These are phyloP conservation scores for Epicauta chinensis DNA, from an alignment of 1,140 invertebrate genomes.

Conservation along the genomic window DNA sequence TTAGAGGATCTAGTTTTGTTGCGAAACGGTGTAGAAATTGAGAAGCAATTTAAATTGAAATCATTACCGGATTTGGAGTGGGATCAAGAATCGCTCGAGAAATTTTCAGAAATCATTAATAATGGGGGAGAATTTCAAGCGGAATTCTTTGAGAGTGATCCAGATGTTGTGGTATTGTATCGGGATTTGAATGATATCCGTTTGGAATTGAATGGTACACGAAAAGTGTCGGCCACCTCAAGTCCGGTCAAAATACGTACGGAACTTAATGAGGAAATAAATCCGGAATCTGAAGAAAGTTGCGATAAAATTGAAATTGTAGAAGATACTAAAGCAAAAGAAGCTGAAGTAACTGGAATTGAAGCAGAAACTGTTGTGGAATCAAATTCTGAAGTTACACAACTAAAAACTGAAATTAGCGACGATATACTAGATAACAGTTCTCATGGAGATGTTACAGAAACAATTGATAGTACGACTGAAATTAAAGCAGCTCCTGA, in stretches of 20 bases:
- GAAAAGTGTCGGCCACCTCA: slow-evolving; percentile 17
- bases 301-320: neutral
- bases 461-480: too few relatives aligned
- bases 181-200: slow-evolving; percentile 30
- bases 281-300: too few relatives aligned
- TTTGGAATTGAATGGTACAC: slow-evolving; percentile 21
- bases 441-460: too few relatives aligned
- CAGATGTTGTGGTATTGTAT: slow-evolving; percentile 26
- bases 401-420: too few relatives aligned
- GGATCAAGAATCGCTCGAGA: slow-evolving; percentile 53
- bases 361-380: too few relatives aligned
- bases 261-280: neutral
- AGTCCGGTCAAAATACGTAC: slow-evolving; percentile 3
- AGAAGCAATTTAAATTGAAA: slow-evolving; percentile 53
- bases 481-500: too few relatives aligned
- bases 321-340: too few relatives aligned
- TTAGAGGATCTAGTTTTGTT: slow-evolving; percentile 27
- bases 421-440: too few relatives aligned
- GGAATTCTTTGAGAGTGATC: slow-evolving; percentile 26
- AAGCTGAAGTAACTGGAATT: too few relatives aligned
- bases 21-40: slow-evolving; percentile 46
- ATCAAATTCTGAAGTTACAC: too few relatives aligned
- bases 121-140: slow-evolving; percentile 43
- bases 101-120: slow-evolving; percentile 53
- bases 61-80: slow-evolving; percentile 52